Base-by-base conservation (phyloP, 2,113 vertebrate genomes). In the Galbula dea region DNA sequence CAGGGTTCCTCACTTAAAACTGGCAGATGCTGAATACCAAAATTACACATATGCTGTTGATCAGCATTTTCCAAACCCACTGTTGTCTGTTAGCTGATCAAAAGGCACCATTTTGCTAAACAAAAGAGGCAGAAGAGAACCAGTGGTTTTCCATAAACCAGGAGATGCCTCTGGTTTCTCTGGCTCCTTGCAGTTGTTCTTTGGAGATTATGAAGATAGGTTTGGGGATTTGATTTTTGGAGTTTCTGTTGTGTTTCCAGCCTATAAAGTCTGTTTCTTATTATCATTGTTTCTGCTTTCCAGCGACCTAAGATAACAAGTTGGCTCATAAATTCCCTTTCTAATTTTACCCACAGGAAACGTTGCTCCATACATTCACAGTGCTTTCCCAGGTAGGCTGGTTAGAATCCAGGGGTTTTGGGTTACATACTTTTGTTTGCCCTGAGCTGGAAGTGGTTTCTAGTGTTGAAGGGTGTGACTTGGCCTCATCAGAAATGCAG, bases 321-420 rank as follows among this genome's bases (percentile, higher is more conserved):
- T 73, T 84, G 74, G 81, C 90, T 96, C 66, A 41, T 82, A 76
- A 89, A 92, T 92, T 91, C 77, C 75, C 17, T 18, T 87, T 81
- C 86, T 96, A 88, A 65, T 86, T 96, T 95, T 92, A 94, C 90
- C 34, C 29, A 59, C 86, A 67, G 86, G 86, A 93, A 93, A 49
- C 54, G 41, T 57, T 88, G 69, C n/a, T 90, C 80, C 62, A 65
- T 93, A 65, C 41, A 52, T 90, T 88, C 19, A 29, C 43, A 89
- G 68, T 41, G 41, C 61, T 75, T 93, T 88, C 81, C 65, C 83
- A 95, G 95, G 94, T 93, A 88, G 91, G 41, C 69, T 55, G 75
- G 14, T 52, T 58, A 58, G 43, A 51, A 77, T 57, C 69, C 65
- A 39, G 41, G 49, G 29, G 0, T 14, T 88, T 55, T 51, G 86